These are phyloP conservation scores for Slavum lentiscoides DNA, from an alignment of 2,888 invertebrate genomes.

Conservation along the genomic window DNA sequence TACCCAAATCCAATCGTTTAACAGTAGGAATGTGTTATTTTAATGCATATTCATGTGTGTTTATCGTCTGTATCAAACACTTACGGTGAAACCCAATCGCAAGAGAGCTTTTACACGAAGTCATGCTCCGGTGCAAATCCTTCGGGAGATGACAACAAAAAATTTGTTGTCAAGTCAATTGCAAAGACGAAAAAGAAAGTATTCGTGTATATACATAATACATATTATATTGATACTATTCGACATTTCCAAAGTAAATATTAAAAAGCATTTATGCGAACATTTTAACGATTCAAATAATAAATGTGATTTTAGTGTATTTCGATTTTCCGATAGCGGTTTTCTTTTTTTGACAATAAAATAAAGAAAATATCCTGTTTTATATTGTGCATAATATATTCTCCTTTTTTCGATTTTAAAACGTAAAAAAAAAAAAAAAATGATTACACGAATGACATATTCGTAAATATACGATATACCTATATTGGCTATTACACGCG, in stretches of 20 bases:
- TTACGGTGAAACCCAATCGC: constrained; percentile 23
- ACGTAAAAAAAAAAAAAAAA: too few relatives aligned
- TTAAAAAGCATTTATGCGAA: not conserved
- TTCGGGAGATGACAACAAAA: constrained; percentile 19
- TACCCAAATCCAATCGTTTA: constrained; percentile 27
- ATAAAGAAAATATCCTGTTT: too few relatives aligned
- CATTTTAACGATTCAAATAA: not conserved
- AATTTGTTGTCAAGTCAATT: constrained; percentile 13
- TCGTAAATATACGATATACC: too few relatives aligned
- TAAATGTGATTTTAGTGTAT: not conserved
- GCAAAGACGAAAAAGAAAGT: constrained; percentile 6
- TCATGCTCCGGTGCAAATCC: constrained; percentile 36
- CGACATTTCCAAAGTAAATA: not conserved
- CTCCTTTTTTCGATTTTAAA: too few relatives aligned
- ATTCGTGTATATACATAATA: not conserved
- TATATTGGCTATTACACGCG: too few relatives aligned
- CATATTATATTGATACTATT: not conserved
- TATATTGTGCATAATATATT: too few relatives aligned
- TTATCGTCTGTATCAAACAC: constrained; percentile 19
- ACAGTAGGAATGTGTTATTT: constrained; percentile 12
- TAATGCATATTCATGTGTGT: constrained; percentile 7
- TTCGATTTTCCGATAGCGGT: not conserved
- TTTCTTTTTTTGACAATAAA: too few relatives aligned
- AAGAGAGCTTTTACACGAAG: constrained; percentile 12
- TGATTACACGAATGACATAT: too few relatives aligned